These are phyloP conservation scores for Stenopsyche tienmushanensis DNA, from an alignment of 1,140 invertebrate species.

Conservation along the genomic window DNA sequence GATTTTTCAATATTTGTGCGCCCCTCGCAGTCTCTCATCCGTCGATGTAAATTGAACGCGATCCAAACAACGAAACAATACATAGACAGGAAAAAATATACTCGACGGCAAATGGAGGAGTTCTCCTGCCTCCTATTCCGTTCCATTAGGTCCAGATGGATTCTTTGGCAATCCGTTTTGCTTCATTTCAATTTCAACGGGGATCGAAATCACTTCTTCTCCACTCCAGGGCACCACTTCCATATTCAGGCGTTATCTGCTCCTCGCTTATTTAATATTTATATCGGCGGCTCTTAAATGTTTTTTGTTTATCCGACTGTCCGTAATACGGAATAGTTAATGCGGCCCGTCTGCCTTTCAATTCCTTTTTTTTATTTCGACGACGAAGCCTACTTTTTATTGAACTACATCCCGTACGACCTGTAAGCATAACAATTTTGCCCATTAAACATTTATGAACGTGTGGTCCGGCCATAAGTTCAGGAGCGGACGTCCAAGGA, in stretches of 20 bases:
- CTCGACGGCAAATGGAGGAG: neutral
- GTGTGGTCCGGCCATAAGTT: too few species aligned
- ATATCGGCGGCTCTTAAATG: slow-evolving; percentile 13
- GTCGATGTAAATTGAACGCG: slow-evolving; percentile 4
- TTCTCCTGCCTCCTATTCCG: slow-evolving; percentile 32
- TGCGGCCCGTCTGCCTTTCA: neutral
- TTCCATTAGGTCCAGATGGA: slow-evolving; percentile 39
- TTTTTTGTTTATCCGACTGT: neutral
- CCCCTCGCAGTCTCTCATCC: too few species aligned
- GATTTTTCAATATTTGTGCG: too few species aligned
- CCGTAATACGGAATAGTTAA: neutral
- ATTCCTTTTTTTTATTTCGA: too few species aligned
- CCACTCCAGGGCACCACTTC: slow-evolving; percentile 6
- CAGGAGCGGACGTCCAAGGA: too few species aligned
- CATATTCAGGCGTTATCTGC: slow-evolving; percentile 36
- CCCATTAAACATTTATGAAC: too few species aligned
- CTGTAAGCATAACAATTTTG: too few species aligned
- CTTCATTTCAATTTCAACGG: slow-evolving; percentile 40
- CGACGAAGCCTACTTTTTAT: too few species aligned
- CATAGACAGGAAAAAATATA: neutral
- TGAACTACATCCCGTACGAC: too few species aligned
- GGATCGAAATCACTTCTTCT: slow-evolving; percentile 22
- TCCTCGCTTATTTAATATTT: slow-evolving; percentile 31
- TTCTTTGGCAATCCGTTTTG: slow-evolving; percentile 35
- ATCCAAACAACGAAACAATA: slow-evolving; percentile 7